Percentiles rank a stretch among this genome's conserved stretches.
Evolutionary conservation across 2,797 vertebrate species (phyloP).

Genomic region (Malacoctenus gilli): DNA sequence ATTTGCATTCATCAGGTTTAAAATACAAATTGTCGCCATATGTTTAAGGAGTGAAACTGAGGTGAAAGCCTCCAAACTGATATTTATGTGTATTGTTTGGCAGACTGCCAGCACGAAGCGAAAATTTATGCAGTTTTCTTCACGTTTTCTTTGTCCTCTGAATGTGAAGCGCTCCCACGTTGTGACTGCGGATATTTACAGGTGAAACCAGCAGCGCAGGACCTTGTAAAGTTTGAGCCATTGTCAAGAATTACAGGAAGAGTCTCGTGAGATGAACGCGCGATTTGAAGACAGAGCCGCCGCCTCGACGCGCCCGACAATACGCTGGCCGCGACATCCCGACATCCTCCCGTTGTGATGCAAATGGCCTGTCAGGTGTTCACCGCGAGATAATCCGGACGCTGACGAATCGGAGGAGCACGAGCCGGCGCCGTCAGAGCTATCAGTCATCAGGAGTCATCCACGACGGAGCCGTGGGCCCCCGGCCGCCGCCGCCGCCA

Average conservation of each 20-base stretch:
- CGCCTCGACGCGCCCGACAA: neutral
- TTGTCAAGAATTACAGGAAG: neutral
- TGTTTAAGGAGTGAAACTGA: too few relatives aligned
- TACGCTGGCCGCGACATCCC: neutral
- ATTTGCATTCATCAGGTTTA: too few relatives aligned
- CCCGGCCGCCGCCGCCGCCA: neutral
- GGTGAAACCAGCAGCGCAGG: too few relatives aligned
- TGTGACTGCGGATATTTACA: too few relatives aligned
- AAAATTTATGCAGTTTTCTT: too few relatives aligned
- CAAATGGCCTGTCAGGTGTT: slow-evolving; percentile 31
- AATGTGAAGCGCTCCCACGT: too few relatives aligned
- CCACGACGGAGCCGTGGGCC: slow-evolving; percentile 22
- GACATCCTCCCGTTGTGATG: slow-evolving; percentile 12
- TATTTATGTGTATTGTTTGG: too few relatives aligned
- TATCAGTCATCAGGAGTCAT: slow-evolving; percentile 24
- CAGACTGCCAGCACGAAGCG: too few relatives aligned
- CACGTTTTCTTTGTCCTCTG: too few relatives aligned
- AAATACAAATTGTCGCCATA: too few relatives aligned
- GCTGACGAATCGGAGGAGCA: neutral
- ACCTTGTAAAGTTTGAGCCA: neutral
- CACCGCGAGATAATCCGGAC: neutral
- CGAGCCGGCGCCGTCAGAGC: neutral
- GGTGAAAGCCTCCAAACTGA: too few relatives aligned
- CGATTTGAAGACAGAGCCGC: neutral
- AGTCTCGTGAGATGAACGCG: neutral